These are phyloP conservation scores for Drosophila sucinea DNA, from an alignment of 1,140 invertebrate genomes.

Conservation along the genomic window DNA sequence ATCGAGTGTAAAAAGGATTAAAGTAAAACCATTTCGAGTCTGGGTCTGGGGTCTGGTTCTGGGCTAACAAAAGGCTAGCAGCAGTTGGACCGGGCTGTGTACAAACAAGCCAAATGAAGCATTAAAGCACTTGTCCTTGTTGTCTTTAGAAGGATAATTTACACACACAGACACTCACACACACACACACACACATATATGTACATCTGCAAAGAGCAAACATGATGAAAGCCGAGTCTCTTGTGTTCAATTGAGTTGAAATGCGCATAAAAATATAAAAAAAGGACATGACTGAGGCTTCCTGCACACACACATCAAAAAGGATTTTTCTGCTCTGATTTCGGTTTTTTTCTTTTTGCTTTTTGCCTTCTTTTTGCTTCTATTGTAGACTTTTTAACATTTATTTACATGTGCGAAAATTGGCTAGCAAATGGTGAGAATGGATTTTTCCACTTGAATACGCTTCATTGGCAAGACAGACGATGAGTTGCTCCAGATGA, in stretches of 20 bases:
- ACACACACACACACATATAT: constrained; percentile 9
- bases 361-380: constrained; percentile 6
- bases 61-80: constrained; percentile 26
- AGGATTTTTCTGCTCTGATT: constrained; percentile 51
- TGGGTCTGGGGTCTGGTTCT: not conserved
- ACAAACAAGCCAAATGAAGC: constrained; percentile 33
- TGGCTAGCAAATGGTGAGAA: constrained; percentile 13
- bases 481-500: constrained; percentile 14
- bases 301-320: constrained; percentile 32
- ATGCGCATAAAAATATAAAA: constrained; percentile 13
- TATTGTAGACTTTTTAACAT: constrained; percentile 32
- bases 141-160: constrained; percentile 36
- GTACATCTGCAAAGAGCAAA: constrained; percentile 9
- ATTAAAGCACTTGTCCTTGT: constrained; percentile 29
- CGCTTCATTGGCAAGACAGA: constrained; percentile 18
- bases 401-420: constrained; percentile 24
- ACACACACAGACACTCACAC: constrained; percentile 27
- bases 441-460: constrained; percentile 23
- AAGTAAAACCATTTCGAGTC: constrained; percentile 22
- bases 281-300: constrained; percentile 21
- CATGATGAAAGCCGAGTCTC: constrained; percentile 17
- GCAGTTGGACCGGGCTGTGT: constrained; percentile 13
- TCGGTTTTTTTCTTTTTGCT: constrained; percentile 62
- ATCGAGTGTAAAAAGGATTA: constrained; percentile 28
- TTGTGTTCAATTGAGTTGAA: constrained; percentile 24